A percentile compares a stretch with the other conserved stretches of the same genome.
These are phyloP conservation scores for Mesorhabditis belari DNA, from an alignment of 2,888 invertebrate genomes.

Conservation along the genomic window DNA sequence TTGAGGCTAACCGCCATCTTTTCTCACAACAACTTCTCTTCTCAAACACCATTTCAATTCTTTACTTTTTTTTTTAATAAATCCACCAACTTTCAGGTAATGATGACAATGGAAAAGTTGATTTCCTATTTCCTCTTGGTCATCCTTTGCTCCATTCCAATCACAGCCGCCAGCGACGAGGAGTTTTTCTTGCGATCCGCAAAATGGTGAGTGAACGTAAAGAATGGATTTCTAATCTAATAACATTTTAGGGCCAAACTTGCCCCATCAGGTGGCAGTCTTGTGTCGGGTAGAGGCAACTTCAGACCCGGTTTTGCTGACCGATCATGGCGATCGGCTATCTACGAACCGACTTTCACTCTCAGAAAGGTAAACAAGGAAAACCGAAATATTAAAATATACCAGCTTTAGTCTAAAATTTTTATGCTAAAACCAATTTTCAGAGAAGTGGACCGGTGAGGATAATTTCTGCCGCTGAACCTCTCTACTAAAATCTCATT, in stretches of 20 bases:
- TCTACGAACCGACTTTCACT: slow-evolving; percentile 10
- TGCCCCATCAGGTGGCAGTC: slow-evolving; percentile 14
- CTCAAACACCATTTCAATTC: too few relatives aligned
- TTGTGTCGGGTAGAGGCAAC: slow-evolving; percentile 19
- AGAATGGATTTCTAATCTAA: neutral
- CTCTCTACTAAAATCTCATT: too few relatives aligned
- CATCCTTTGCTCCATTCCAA: neutral
- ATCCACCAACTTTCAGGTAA: neutral
- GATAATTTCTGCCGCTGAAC: too few relatives aligned
- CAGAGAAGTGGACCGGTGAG: too few relatives aligned
- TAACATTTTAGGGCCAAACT: slow-evolving; percentile 7
- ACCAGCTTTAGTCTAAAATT: too few relatives aligned
- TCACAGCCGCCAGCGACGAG: neutral
- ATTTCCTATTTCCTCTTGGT: neutral
- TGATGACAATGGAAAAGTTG: neutral
- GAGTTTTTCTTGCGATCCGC: neutral
- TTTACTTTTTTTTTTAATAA: too few relatives aligned
- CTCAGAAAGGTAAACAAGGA: neutral
- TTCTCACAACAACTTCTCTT: too few relatives aligned
- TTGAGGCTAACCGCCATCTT: too few relatives aligned
- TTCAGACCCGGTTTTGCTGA: slow-evolving; percentile 20
- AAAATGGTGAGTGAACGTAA: neutral
- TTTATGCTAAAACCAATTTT: too few relatives aligned
- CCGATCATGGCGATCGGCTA: slow-evolving; percentile 11
- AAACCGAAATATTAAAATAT: too few relatives aligned